These are phyloP conservation scores for Acrossocheilus wenchowensis DNA, from an alignment of 2,797 vertebrate species.

Conservation along the genomic window DNA sequence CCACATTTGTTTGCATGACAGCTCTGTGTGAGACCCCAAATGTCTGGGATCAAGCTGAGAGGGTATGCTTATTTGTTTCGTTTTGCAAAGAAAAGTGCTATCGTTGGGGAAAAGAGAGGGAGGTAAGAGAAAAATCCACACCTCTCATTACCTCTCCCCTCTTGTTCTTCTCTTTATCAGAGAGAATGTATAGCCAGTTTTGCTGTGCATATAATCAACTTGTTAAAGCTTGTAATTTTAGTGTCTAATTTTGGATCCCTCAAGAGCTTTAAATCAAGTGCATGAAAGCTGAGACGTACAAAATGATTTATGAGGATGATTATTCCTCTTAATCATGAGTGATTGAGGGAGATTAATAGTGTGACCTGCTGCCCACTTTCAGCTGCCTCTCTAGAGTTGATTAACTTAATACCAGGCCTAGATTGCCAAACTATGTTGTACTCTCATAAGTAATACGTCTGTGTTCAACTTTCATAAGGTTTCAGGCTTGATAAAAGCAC, in stretches of 20 bases:
- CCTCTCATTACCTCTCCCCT: not conserved
- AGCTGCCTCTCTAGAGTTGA: constrained; percentile 46
- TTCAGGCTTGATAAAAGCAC: constrained; percentile 8
- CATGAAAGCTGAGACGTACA: constrained; percentile 35
- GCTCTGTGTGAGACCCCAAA: constrained; percentile 47
- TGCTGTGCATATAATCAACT: constrained; percentile 14
- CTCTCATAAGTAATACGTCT: not conserved
- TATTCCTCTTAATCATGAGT: constrained; percentile 50
- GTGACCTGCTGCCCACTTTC: constrained; percentile 52
- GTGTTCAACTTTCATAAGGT: not conserved
- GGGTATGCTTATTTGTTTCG: constrained; percentile 53
- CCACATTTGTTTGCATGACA: constrained; percentile 60
- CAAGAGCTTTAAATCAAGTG: constrained; percentile 40
- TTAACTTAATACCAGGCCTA: constrained; percentile 41
- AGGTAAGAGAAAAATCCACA: not conserved
- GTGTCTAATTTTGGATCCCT: constrained; percentile 27
- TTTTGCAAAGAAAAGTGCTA: constrained; percentile 35
- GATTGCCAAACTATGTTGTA: constrained; percentile 25
- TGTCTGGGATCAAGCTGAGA: constrained; percentile 39
- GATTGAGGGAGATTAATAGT: constrained; percentile 57
- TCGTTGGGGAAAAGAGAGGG: constrained; percentile 38
- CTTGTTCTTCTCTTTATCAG: not conserved
- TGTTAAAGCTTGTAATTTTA: constrained; percentile 43
- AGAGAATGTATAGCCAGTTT: constrained; percentile 5
- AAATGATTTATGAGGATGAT: constrained; percentile 52